Conservation (phyloP, 2,888 invertebrate species). For the Miltochrista miniata region DNA sequence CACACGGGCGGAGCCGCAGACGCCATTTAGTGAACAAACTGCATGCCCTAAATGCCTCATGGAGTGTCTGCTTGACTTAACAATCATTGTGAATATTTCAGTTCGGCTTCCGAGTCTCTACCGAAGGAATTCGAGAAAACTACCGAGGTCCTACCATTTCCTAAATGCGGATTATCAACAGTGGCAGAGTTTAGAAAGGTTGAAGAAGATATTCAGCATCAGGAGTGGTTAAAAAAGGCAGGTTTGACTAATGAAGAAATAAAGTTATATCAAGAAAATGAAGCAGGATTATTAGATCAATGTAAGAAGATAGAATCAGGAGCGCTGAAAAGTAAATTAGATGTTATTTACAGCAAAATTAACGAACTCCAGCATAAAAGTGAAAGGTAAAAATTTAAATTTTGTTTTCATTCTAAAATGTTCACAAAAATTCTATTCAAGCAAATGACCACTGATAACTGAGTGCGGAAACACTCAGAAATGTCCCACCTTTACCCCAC, state of each 20-base stretch:
- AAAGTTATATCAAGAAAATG: conserved; percentile 73
- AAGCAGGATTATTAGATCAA: conserved; percentile 60
- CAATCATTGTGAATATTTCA: conserved; percentile 38
- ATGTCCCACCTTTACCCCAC: no score
- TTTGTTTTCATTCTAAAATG: not conserved
- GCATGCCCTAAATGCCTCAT: no score
- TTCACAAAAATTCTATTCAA: no score
- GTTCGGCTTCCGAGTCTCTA: conserved; percentile 62
- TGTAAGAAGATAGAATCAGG: conserved; percentile 60
- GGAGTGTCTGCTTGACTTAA: no score
- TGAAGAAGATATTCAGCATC: conserved; percentile 60
- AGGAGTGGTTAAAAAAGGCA: conserved; percentile 73
- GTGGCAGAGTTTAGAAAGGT: conserved; percentile 68
- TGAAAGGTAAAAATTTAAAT: conserved; percentile 43
- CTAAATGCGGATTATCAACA: conserved; percentile 70
- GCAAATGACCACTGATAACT: no score
- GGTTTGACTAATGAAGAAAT: conserved; percentile 78
- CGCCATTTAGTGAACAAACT: no score
- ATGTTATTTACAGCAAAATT: conserved; percentile 61
- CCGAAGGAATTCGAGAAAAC: conserved; percentile 71
- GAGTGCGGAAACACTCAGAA: no score
- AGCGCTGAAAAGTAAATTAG: conserved; percentile 56
- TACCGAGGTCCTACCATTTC: conserved; percentile 67
- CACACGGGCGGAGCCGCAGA: no score
- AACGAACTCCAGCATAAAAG: conserved; percentile 43